phyloP scores from a whole-genome alignment of 35 echinoderm and acorn worm species.

The Apostichopus californicus region DNA sequence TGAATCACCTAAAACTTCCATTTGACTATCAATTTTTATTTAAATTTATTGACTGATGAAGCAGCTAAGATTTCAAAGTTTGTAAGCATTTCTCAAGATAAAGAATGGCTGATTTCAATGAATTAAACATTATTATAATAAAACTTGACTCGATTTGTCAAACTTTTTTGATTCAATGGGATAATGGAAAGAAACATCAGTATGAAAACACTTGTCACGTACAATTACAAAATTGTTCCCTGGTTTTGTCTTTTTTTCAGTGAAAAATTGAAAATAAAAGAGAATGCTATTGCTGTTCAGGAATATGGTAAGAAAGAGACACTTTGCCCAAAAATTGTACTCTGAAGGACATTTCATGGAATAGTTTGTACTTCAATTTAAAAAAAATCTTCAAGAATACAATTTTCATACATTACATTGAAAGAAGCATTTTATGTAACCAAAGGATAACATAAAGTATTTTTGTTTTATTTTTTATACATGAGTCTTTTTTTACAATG shows the following conservation, averaged over 20 bases:
- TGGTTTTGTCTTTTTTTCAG: neutral
- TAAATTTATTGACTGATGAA: neutral
- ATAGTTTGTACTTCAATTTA: neutral
- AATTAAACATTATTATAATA: neutral
- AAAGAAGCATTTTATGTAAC: constrained; percentile 22
- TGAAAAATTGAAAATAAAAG: constrained; percentile 28
- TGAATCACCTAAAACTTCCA: too few species aligned
- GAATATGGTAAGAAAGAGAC: constrained; percentile 36
- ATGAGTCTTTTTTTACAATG: constrained; percentile 4
- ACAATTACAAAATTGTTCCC: neutral
- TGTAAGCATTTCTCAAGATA: neutral
- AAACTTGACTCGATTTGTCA: neutral
- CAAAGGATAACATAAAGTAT: neutral
- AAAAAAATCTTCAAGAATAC: neutral
- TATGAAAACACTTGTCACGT: constrained; percentile 10
- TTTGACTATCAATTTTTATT: neutral
- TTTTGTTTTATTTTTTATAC: neutral
- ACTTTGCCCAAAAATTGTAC: neutral
- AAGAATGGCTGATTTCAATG: too few species aligned
- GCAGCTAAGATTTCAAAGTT: neutral
- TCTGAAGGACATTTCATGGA: neutral
- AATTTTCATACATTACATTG: neutral
- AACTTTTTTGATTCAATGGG: neutral
- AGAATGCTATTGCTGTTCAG: constrained; percentile 42
- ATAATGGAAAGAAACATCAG: neutral